Percentiles rank a stretch among this genome's conserved stretches.
Evolutionary conservation across 2,797 vertebrate genomes (phyloP).

Genomic region (Bovichtus diacanthus): DNA sequence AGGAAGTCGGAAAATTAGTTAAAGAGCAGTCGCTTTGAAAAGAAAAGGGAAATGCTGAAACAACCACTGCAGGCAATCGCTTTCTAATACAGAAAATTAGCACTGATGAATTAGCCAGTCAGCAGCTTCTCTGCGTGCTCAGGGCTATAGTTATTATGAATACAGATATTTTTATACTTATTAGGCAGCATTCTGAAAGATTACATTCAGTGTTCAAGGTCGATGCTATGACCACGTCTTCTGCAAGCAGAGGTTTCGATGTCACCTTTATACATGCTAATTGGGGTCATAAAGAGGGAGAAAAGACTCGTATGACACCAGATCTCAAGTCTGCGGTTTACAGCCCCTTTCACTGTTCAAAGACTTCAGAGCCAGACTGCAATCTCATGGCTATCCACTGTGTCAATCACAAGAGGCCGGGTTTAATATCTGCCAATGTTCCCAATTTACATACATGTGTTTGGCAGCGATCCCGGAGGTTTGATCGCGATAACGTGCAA

Average conservation of each 20-base stretch:
- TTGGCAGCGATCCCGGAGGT: no score
- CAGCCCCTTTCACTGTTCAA: background rate
- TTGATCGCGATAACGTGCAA: background rate
- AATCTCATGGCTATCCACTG: background rate
- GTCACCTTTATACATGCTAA: conserved; percentile 34
- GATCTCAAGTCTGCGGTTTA: background rate
- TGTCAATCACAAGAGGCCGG: background rate
- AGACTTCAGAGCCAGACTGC: background rate
- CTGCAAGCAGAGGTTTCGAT: conserved; percentile 12
- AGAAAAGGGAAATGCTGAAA: conserved; percentile 34
- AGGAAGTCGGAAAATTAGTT: conserved; percentile 1
- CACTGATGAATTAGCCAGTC: conserved; percentile 64
- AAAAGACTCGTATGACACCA: background rate
- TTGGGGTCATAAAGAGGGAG: background rate
- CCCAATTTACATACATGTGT: background rate
- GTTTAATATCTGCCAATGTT: background rate
- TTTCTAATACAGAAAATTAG: conserved; percentile 64
- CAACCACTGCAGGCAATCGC: conserved; percentile 31
- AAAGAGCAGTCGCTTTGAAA: conserved; percentile 6
- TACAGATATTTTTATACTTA: conserved; percentile 23
- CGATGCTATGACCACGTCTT: background rate
- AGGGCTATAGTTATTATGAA: conserved; percentile 33
- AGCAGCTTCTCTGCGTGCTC: conserved; percentile 48
- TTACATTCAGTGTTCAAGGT: conserved; percentile 30
- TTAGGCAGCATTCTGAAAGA: conserved; percentile 23